These are phyloP conservation scores for Pterophyllum scalare DNA, from an alignment of 2,113 vertebrate species.

Conservation along the genomic window DNA sequence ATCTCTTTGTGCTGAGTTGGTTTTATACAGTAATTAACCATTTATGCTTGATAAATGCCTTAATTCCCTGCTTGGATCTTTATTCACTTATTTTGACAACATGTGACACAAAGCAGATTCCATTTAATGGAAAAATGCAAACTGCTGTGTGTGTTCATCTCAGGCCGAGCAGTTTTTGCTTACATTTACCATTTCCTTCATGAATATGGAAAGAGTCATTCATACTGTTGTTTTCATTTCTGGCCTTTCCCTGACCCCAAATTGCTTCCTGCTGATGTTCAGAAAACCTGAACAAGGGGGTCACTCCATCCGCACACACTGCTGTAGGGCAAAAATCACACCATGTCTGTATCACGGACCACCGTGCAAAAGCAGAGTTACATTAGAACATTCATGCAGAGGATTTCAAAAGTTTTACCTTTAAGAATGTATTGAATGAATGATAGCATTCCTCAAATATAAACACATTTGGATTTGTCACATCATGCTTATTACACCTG, in stretches of 20 bases:
- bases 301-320: not conserved
- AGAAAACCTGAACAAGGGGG: slow-evolving; percentile 46
- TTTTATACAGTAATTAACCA: not conserved
- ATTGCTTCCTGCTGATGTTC: slow-evolving; percentile 56
- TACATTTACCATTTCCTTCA: slow-evolving; percentile 46
- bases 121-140: not conserved
- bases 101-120: slow-evolving; percentile 1
- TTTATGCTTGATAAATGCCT: not conserved
- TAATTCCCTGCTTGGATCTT: not conserved
- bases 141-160: slow-evolving; percentile 23
- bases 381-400: not conserved
- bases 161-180: slow-evolving; percentile 23
- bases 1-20: not conserved
- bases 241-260: slow-evolving; percentile 48
- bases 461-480: too few species aligned
- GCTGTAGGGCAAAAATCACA: not conserved
- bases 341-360: not conserved
- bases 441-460: not conserved
- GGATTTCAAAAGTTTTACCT: not conserved
- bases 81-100: not conserved
- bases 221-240: slow-evolving; percentile 22
- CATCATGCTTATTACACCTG: too few species aligned
- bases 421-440: not conserved
- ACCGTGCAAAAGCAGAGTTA: not conserved
- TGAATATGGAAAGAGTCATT: slow-evolving; percentile 54